Evolutionary conservation across 2,113 vertebrate genomes (phyloP), one percentile per base, ranked within the genome.

Genomic region (Phycodurus eques): DNA sequence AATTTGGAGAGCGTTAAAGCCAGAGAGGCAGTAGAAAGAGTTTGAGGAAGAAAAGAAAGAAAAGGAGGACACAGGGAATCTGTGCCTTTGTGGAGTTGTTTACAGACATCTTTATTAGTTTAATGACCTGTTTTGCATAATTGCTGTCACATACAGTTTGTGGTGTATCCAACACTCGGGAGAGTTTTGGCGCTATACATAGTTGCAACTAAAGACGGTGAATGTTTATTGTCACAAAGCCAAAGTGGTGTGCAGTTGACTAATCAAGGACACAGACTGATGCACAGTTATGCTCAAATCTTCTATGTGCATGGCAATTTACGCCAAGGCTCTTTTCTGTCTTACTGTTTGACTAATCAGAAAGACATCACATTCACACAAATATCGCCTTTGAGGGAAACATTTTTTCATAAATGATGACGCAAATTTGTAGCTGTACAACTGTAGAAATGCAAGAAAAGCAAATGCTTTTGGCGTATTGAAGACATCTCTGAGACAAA

Each of bases 71-170:
- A 62, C 42, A 63, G 63, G 33, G 51, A 67, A 86, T 71, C 39
- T 39, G 33, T 69, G 74, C 72, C 72, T 79, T 82, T 74, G 74
- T 80, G 77, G 8, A 78, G 70, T 84, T 85, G 84, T 87, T 89
- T 87, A 86, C 83, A 79, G 65, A 85, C 76, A 46, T 81, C 75
- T 80, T 88, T 87, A 85, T 85, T 75, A 88, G 79, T 78, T 80
- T 87, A 88, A 89, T 86, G 73, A 85, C 85, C 77, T 78, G 60
- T 78, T 88, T 86, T 86, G 83, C 82, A 85, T 85, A 84, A 87
- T 83, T 82, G 77, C 72, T 80, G 87, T 83, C 72, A 70, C 75
- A 76, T 54, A 64, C 65, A 77, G 67, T 80, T 70, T 82, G 73
- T 65, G 64, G 74, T 68, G 60, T 61, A 70, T 69, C 27, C 72